phyloP scores from a whole-genome alignment of 1,140 invertebrate genomes.

The Lysiphlebus fabarum region DNA sequence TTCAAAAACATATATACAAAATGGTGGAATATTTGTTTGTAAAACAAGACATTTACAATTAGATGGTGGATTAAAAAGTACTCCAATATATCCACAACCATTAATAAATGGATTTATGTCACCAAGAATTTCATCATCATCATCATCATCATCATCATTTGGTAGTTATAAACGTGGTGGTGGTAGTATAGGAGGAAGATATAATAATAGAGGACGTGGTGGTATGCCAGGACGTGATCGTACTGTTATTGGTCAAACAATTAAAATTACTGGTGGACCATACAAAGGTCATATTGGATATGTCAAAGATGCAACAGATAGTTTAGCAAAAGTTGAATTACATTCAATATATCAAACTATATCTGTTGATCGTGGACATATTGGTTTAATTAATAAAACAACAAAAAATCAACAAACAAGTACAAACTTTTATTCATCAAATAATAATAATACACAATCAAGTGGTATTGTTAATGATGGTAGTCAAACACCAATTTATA shows the following conservation, averaged over 20 bases:
- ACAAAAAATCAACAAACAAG: constrained; percentile 57
- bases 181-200: too few relatives aligned
- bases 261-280: constrained; percentile 95
- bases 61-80: constrained; percentile 76
- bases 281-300: constrained; percentile 86
- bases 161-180: constrained; percentile 58
- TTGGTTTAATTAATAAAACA: constrained; percentile 74
- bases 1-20: constrained; percentile 88
- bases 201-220: too few relatives aligned
- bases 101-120: constrained; percentile 72
- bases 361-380: constrained; percentile 89
- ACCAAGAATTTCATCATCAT: constrained; percentile 78
- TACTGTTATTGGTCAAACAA: constrained; percentile 93
- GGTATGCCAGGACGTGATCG: constrained; percentile 75
- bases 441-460: constrained; percentile 76
- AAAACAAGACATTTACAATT: constrained; percentile 88
- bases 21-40: constrained; percentile 97
- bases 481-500: constrained; percentile 83
- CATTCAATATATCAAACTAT: constrained; percentile 97
- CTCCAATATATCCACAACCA: constrained; percentile 35
- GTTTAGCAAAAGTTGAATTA: constrained; percentile 91
- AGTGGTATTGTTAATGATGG: constrained; percentile 63
- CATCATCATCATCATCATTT: constrained; percentile 80
- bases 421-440: constrained; percentile 67
- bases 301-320: constrained; percentile 91